Evolutionary conservation across 2,113 vertebrate species (phyloP), one percentile per base, ranked within the genome.

Genomic region (Lutjanus erythropterus): DNA sequence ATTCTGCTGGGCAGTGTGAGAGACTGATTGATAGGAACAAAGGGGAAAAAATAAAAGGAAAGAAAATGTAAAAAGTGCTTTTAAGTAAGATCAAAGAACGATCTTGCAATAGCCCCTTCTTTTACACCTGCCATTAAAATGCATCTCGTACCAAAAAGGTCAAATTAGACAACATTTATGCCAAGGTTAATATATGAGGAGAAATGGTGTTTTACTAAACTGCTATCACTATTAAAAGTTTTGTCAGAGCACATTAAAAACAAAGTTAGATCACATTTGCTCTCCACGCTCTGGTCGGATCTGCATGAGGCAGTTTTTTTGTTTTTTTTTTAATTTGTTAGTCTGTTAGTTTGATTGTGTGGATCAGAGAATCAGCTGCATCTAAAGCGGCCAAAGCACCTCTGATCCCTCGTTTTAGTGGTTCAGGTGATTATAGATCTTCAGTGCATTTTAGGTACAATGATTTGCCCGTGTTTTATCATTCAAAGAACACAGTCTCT

Each of bases 51-150:
- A 46, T 14, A 44, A 31, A 37, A 39, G 23, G 25, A 49, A 60
- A 47, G 16, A 33, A 25, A 5, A 46, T 21, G 31, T 14, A 23
- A 47, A 52, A 41, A 52, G 25, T 42, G 41, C 83, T 88, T 78
- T 85, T 59, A 84, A 85, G 83, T 50, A 6, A 53, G 80, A 88
- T 91, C 84, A 91, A 85, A 86, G 72, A 60, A 11, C 7, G 66
- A 42, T 52, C 56, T 67, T 21, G 49, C 46, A 42, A 53, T 35
- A 75, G 72, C 62, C 58, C 21, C 65, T 39, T 78, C 62, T 85
- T 52, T 81, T 72, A 59, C 61, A 78, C 41, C 59, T 69, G 64
- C 14, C 62, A 85, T 83, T 83, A 72, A 86, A 78, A 88, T 67
- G 35, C 23, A 23, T 52, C 4, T 46, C 50, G 52, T 71, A 71